Percentiles rank a stretch among this genome's conserved stretches.
phyloP scores from a whole-genome alignment of 2,888 invertebrate genomes.

The Plemyria rubiginata region DNA sequence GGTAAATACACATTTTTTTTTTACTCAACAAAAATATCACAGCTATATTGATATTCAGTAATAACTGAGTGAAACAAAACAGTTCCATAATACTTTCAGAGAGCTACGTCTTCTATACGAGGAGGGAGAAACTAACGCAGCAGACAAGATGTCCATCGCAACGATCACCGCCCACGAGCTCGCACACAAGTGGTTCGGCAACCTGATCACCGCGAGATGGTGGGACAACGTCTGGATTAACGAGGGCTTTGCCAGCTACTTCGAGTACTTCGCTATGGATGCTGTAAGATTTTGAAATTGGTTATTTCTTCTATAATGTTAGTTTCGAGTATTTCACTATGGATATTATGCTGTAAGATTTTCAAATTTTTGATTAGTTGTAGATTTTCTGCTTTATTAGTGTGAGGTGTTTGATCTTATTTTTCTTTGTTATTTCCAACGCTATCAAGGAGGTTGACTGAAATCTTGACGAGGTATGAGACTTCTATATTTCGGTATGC shows the following conservation, averaged over 20 bases:
- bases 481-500: too few species aligned
- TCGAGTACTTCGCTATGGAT: constrained; percentile 86
- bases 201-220: constrained; percentile 89
- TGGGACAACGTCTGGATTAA: constrained; percentile 91
- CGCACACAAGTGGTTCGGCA: constrained; percentile 93
- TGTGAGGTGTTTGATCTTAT: not conserved
- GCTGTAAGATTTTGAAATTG: constrained; percentile 57
- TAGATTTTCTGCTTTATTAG: too few species aligned
- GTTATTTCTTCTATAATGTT: not conserved
- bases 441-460: not conserved
- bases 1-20: too few species aligned
- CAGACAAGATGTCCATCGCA: constrained; percentile 74
- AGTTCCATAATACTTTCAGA: constrained; percentile 48
- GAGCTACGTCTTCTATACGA: constrained; percentile 74
- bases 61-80: not conserved
- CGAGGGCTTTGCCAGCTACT: constrained; percentile 90
- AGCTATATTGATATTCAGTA: too few species aligned
- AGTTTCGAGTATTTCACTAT: too few species aligned
- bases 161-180: constrained; percentile 85
- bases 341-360: too few species aligned
- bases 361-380: too few species aligned
- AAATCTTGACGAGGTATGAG: not conserved
- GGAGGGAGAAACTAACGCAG: constrained; percentile 69
- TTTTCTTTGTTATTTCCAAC: not conserved
- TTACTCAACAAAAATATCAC: not conserved